Conservation (phyloP, 2,888 invertebrate genomes). For the Lordiphosa fenestrarum region DNA sequence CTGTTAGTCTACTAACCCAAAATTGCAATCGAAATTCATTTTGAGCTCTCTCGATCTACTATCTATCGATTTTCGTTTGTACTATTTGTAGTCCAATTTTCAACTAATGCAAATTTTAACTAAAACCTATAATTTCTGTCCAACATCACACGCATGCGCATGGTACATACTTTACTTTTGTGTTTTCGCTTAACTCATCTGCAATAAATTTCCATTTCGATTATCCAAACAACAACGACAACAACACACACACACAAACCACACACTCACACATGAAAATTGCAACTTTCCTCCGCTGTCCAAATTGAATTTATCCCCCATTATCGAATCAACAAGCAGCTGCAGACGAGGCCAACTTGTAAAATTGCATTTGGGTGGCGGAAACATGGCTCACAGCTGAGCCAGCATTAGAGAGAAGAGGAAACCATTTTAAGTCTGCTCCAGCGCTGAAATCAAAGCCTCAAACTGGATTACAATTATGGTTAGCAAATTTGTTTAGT, state of each 20-base stretch:
- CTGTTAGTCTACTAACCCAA: too few relatives aligned
- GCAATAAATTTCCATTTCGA: slow-evolving; percentile 48
- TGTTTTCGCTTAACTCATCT: slow-evolving; percentile 65
- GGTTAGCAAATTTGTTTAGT: slow-evolving; percentile 63
- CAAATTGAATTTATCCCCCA: slow-evolving; percentile 34
- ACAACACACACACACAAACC: slow-evolving; percentile 24
- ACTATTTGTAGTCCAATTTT: slow-evolving; percentile 54
- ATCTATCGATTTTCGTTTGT: slow-evolving; percentile 45
- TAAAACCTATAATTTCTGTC: slow-evolving; percentile 80
- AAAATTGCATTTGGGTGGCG: slow-evolving; percentile 29
- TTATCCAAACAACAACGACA: slow-evolving; percentile 32
- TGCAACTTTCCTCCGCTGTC: slow-evolving; percentile 23
- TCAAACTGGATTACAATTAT: slow-evolving; percentile 81
- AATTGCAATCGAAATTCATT: slow-evolving; percentile 11
- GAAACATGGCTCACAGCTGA: slow-evolving; percentile 18
- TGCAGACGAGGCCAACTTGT: slow-evolving; percentile 18
- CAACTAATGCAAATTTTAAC: slow-evolving; percentile 71
- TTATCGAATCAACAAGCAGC: slow-evolving; percentile 12
- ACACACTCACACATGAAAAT: slow-evolving; percentile 20
- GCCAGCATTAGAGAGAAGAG: slow-evolving; percentile 7
- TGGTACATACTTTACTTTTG: slow-evolving; percentile 76
- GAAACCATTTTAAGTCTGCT: slow-evolving; percentile 31
- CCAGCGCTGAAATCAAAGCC: slow-evolving; percentile 70
- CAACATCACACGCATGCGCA: slow-evolving; percentile 81
- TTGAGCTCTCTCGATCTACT: slow-evolving; percentile 12